Evolutionary conservation across 2,888 invertebrate species (phyloP).

Genomic region (Globia sparganii): DNA sequence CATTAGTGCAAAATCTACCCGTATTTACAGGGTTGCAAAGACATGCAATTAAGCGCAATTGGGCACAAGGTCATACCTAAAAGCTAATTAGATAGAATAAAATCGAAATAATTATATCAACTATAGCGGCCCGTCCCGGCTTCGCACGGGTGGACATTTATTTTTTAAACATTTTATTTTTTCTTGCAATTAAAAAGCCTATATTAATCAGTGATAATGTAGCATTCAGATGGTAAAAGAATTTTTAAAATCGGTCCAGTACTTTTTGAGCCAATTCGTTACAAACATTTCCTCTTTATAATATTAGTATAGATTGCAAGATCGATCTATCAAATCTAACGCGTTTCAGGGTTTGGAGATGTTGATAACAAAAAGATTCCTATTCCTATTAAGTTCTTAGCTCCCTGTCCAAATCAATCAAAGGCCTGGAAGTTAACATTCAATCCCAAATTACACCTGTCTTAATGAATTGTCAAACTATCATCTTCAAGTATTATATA

Average conservation of each 20-base stretch:
- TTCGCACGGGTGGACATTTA: too few relatives aligned
- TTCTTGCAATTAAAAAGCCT: too few relatives aligned
- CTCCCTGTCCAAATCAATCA: neutral
- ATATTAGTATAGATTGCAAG: too few relatives aligned
- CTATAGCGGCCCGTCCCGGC: too few relatives aligned
- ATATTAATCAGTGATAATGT: too few relatives aligned
- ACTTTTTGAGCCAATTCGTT: too few relatives aligned
- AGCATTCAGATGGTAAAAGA: too few relatives aligned
- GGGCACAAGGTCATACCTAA: neutral
- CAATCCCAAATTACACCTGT: slow-evolving; percentile 33
- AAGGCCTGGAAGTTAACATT: neutral
- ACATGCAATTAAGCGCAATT: too few relatives aligned
- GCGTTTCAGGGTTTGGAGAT: neutral
- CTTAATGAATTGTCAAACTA: slow-evolving; percentile 20
- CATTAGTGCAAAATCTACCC: neutral
- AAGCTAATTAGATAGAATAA: neutral
- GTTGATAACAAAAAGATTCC: neutral
- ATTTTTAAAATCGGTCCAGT: too few relatives aligned
- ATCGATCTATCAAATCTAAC: neutral
- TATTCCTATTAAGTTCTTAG: neutral
- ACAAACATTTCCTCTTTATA: too few relatives aligned
- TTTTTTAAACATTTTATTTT: too few relatives aligned
- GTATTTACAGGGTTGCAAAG: too few relatives aligned
- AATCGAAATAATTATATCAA: neutral
- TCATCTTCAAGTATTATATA: slow-evolving; percentile 34